Conservation (phyloP, 2,113 vertebrate species). For the Aplodontia rufa region DNA sequence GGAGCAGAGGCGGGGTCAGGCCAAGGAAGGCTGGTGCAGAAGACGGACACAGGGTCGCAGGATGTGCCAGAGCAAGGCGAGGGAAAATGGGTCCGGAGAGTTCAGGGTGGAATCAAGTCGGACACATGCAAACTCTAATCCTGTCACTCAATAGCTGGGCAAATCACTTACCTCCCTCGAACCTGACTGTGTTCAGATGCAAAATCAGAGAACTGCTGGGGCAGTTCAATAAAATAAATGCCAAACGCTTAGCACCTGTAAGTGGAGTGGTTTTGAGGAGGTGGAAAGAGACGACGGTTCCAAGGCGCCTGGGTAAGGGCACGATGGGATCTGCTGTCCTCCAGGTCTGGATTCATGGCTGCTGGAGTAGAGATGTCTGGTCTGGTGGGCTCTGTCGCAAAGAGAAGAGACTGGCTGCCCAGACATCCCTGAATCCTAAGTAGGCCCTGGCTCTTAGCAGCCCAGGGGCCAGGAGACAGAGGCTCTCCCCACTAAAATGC, state of each 20-base stretch:
- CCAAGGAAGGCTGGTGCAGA: neutral
- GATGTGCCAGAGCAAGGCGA: neutral
- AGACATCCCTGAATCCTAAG: neutral
- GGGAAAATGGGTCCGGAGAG: neutral
- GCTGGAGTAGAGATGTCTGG: neutral
- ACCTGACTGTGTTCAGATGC: neutral
- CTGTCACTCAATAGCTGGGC: neutral
- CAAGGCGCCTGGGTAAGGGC: too few relatives aligned
- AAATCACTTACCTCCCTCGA: neutral
- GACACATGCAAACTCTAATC: neutral
- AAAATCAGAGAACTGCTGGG: neutral
- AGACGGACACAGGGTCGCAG: neutral
- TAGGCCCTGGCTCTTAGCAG: neutral
- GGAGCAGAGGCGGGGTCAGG: neutral
- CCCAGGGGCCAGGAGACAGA: neutral
- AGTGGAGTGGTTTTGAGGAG: neutral
- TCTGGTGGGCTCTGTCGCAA: neutral
- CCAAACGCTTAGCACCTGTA: neutral
- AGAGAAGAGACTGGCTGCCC: neutral
- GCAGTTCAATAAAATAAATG: neutral
- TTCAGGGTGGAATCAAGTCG: neutral
- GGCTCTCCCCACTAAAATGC: neutral
- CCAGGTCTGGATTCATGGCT: neutral
- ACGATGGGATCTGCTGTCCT: too few relatives aligned
- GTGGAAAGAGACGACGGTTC: too few relatives aligned